Base-by-base conservation (phyloP, 2,797 vertebrate genomes). In the Vultur gryphus region DNA sequence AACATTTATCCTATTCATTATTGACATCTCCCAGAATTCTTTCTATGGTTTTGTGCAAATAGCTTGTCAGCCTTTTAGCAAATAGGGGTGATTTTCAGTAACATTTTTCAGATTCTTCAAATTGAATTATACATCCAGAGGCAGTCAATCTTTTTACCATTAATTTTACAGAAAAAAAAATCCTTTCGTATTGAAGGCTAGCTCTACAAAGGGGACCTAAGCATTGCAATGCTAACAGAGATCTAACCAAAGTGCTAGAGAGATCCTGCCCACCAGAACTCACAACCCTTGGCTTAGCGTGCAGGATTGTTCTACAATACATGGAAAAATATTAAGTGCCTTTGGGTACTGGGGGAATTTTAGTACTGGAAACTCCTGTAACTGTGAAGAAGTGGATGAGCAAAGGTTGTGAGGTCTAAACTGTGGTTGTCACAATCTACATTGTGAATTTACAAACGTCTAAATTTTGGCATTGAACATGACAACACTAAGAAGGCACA, bases 21-120 rank as follows among this genome's bases (percentile, higher is more conserved):
- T 79, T 93, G 95, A 70, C 76, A 93, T 81, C 72, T 97, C 88
- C 87, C 72, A 93, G 87, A 84, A 93, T 95, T 62, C 94, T 67
- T 89, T 65, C 86, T 16, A 16, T 86, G 61, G 13, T 70, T 95
- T 91, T 87, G 84, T 94, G 87, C 88, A 95, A 96, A 90, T 87
- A 92, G 85, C 92, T 96, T 95, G 88, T 95, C 93, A 93, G 61
- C 37, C 87, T 93, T 95, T 92, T 83, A 80, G 87, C 89, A 97
- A 94, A 92, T 61, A 77, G 66, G 46, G 52, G 61, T 93, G 84
- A 85, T 95, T 97, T 96, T 92, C 79, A 95, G 79, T 93, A 89
- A 87, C 61, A 31, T 90, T 96, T 94, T 84, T 88, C 61, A 93
- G 65, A 82, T 85, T 91, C 75, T 96, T 96, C 92, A 89, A 90